These are phyloP conservation scores for Egretta garzetta DNA, from an alignment of 2,113 vertebrate species.

Conservation along the genomic window DNA sequence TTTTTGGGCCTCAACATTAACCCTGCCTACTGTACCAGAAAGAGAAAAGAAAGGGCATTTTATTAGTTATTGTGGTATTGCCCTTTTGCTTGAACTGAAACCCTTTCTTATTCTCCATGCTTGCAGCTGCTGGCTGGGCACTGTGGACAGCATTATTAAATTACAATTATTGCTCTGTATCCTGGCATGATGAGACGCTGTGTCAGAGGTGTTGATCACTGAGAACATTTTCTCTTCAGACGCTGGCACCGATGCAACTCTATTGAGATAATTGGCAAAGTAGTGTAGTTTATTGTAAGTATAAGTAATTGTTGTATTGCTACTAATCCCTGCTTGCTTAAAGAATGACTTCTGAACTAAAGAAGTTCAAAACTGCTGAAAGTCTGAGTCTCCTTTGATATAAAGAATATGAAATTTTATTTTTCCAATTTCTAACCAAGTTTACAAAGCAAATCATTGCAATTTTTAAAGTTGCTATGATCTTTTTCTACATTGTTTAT, in stretches of 20 bases:
- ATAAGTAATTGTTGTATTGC: neutral
- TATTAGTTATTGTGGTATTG: conserved; percentile 32
- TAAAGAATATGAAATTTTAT: neutral
- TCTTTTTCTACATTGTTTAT: neutral
- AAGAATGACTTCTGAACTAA: neutral
- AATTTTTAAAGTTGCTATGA: neutral
- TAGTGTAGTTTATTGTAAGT: neutral
- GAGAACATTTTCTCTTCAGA: neutral
- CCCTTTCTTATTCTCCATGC: conserved; percentile 52
- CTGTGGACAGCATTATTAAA: conserved; percentile 61
- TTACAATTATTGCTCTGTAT: conserved; percentile 59
- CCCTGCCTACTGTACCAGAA: conserved; percentile 25
- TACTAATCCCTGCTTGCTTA: neutral
- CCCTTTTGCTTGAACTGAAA: conserved; percentile 31
- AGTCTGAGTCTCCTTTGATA: neutral
- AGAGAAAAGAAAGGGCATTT: conserved; percentile 24
- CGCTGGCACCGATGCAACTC: neutral
- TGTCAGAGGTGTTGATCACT: conserved; percentile 36
- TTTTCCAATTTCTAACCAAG: neutral
- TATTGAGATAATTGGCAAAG: neutral
- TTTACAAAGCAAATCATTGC: neutral
- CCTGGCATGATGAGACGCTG: conserved; percentile 22
- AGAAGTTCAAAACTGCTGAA: neutral
- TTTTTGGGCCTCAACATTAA: conserved; percentile 9
- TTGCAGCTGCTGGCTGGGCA: conserved; percentile 39